phyloP scores from a whole-genome alignment of 2,797 vertebrate species.

The Acrocephalus scirpaceus region DNA sequence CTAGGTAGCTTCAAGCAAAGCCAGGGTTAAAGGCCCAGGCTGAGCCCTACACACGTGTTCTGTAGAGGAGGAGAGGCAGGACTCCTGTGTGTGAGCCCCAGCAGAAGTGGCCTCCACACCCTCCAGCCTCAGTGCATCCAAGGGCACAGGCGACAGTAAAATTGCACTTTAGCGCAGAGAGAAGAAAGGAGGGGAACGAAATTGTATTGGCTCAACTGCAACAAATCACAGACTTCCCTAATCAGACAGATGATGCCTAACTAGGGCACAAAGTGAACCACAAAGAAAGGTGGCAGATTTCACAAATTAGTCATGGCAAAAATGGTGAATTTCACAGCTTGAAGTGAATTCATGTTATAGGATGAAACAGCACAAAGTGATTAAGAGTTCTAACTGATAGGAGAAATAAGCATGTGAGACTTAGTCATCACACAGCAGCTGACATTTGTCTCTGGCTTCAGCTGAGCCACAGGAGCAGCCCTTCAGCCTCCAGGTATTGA shows the following conservation, averaged over 20 bases:
- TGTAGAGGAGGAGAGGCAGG: neutral
- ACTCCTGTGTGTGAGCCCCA: neutral
- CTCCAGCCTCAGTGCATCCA: neutral
- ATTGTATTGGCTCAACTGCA: neutral
- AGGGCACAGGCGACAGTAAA: neutral
- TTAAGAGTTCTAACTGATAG: constrained; percentile 58
- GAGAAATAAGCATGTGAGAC: constrained; percentile 53
- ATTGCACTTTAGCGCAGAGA: neutral
- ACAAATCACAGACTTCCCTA: neutral
- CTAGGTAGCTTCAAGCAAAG: neutral
- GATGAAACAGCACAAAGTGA: constrained; percentile 58
- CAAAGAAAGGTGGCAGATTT: constrained; percentile 56
- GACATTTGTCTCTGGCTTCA: neutral
- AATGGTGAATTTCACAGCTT: constrained; percentile 68
- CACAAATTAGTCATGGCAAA: constrained; percentile 55
- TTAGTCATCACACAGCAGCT: constrained; percentile 48
- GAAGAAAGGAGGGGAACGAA: neutral
- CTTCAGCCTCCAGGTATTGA: neutral
- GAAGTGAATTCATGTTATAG: constrained; percentile 25
- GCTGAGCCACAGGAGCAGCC: neutral
- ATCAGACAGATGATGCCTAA: constrained; percentile 26
- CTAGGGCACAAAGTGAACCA: constrained; percentile 17
- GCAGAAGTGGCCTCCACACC: neutral
- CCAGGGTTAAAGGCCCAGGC: neutral
- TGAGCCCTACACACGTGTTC: fast-evolving